Percentiles rank a stretch among this genome's conserved stretches.
Evolutionary conservation across 2,888 invertebrate species (phyloP).

Genomic region (Lacanobia wlatinum): DNA sequence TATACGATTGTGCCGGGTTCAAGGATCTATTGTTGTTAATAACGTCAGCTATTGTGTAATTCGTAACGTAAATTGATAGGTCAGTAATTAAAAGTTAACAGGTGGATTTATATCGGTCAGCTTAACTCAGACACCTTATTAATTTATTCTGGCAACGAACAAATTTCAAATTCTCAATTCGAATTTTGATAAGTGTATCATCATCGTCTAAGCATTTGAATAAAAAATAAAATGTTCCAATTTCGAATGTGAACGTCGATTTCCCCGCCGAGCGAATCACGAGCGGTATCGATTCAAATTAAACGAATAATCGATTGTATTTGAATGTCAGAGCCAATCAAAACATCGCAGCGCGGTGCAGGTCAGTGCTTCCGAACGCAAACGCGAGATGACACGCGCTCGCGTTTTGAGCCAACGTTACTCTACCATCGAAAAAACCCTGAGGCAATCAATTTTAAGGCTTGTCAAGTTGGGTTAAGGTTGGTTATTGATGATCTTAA

Average conservation of each 20-base stretch:
- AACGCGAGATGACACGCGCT: conserved; percentile 86
- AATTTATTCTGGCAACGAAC: conserved; percentile 14
- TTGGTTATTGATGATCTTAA: conserved; percentile 44
- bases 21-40: conserved; percentile 74
- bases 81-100: conserved; percentile 61
- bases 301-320: conserved; percentile 88
- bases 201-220: conserved; percentile 46
- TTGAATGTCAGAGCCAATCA: conserved; percentile 89
- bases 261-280: conserved; percentile 66
- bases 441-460: conserved; percentile 37
- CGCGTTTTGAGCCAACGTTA: conserved; percentile 74
- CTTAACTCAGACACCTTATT: conserved; percentile 30
- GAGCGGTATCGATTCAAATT: conserved; percentile 83
- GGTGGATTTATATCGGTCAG: conserved; percentile 49
- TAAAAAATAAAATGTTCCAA: conserved; percentile 68
- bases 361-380: conserved; percentile 89
- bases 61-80: conserved; percentile 63
- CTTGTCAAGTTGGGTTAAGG: conserved; percentile 53
- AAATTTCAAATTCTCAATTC: conserved; percentile 7
- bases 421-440: conserved; percentile 53
- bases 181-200: conserved; percentile 17
- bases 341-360: conserved; percentile 84
- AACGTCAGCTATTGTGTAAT: conserved; percentile 67
- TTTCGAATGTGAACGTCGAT: conserved; percentile 72
- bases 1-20: conserved; percentile 74